phyloP scores from a whole-genome alignment of 1,140 invertebrate species.

The Aphaenogaster floridana region DNA sequence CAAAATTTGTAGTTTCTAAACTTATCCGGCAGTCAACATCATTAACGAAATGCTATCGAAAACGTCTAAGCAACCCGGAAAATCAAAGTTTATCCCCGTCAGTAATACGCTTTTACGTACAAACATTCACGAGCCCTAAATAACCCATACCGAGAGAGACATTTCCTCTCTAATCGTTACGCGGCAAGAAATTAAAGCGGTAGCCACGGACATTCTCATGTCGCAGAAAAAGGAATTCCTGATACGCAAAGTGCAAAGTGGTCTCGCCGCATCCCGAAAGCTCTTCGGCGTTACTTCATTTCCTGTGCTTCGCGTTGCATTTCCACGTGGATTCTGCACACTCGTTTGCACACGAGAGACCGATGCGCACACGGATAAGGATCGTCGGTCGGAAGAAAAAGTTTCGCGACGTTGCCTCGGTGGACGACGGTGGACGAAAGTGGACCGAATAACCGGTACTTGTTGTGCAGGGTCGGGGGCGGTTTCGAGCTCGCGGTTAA shows the following conservation, averaged over 20 bases:
- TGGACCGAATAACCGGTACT: conserved; percentile 67
- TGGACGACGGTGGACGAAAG: conserved; percentile 58
- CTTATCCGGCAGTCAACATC: conserved; percentile 18
- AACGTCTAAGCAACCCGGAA: background rate
- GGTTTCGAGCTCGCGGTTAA: conserved; percentile 74
- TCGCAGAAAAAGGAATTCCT: conserved; percentile 70
- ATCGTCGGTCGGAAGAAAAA: conserved; percentile 62
- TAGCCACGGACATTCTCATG: conserved; percentile 45
- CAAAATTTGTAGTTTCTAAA: background rate
- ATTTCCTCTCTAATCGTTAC: conserved; percentile 30
- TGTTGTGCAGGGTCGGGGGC: conserved; percentile 53
- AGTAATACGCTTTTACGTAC: background rate
- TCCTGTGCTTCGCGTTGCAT: conserved; percentile 45
- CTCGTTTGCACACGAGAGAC: background rate
- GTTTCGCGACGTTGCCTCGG: conserved; percentile 39
- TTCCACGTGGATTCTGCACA: background rate
- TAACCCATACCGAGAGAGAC: background rate
- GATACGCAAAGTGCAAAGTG: conserved; percentile 62
- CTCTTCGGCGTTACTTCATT: conserved; percentile 65
- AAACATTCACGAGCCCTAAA: conserved; percentile 23
- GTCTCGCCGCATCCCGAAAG: conserved; percentile 44
- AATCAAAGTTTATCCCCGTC: conserved; percentile 10
- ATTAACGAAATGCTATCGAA: conserved; percentile 16
- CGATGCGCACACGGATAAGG: background rate
- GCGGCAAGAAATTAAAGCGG: conserved; percentile 69